A percentile compares a stretch with the other conserved stretches of the same genome.
phyloP scores from a whole-genome alignment of 2,888 invertebrate genomes.

The Stenoptilia bipunctidactyla region DNA sequence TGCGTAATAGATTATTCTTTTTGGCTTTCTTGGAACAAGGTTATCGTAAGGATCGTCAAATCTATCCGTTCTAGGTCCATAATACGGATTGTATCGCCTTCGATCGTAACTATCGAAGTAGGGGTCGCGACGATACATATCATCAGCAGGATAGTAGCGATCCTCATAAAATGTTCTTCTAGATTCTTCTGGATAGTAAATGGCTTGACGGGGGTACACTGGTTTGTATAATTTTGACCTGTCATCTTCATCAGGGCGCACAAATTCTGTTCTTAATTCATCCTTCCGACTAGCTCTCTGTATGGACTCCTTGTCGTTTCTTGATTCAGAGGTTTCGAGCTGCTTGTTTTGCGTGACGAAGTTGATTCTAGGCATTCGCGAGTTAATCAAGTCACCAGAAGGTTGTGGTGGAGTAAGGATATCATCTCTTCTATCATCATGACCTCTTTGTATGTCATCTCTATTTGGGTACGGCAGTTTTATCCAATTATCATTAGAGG shows the following conservation, averaged over 20 bases:
- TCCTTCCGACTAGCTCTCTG: slow-evolving; percentile 52
- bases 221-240: slow-evolving; percentile 43
- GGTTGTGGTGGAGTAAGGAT: slow-evolving; percentile 66
- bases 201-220: slow-evolving; percentile 56
- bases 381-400: slow-evolving; percentile 66
- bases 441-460: slow-evolving; percentile 28
- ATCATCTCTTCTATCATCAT: slow-evolving; percentile 28
- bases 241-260: slow-evolving; percentile 50
- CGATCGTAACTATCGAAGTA: slow-evolving; percentile 52
- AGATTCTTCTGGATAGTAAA: slow-evolving; percentile 60
- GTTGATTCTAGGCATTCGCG: slow-evolving; percentile 75
- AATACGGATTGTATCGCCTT: slow-evolving; percentile 35
- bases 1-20: slow-evolving; percentile 78
- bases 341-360: slow-evolving; percentile 75
- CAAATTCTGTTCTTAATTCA: slow-evolving; percentile 56
- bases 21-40: slow-evolving; percentile 56
- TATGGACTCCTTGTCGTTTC: slow-evolving; percentile 60
- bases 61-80: slow-evolving; percentile 44
- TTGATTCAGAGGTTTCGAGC: slow-evolving; percentile 58
- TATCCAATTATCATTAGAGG: slow-evolving; percentile 73
- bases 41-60: slow-evolving; percentile 56
- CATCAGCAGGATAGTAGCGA: slow-evolving; percentile 43
- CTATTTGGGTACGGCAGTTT: slow-evolving; percentile 67
- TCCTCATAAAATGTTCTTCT: slow-evolving; percentile 51
- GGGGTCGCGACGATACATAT: slow-evolving; percentile 51